These are phyloP conservation scores for Sebastes variabilis DNA, from an alignment of 2,797 vertebrate genomes.

Conservation along the genomic window DNA sequence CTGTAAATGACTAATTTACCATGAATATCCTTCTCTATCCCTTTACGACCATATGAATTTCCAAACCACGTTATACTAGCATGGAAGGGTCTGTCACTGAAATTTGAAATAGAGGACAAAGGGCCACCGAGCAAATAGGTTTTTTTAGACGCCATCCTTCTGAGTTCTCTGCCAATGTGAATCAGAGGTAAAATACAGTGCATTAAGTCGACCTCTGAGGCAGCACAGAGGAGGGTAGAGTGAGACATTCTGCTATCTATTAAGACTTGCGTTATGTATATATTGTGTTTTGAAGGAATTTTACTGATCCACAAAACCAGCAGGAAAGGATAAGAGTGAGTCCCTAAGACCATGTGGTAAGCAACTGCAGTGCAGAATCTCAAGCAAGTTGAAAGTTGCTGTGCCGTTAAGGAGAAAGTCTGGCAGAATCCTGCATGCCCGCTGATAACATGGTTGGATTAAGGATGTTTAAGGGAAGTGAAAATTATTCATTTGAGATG, in stretches of 20 bases:
- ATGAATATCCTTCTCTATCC: conserved; percentile 69
- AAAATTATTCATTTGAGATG: conserved; percentile 89
- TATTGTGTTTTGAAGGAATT: conserved; percentile 84
- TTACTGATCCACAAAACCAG: conserved; percentile 85
- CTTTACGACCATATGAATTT: conserved; percentile 60
- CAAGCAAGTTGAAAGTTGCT: conserved; percentile 81
- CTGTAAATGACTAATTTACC: conserved; percentile 72
- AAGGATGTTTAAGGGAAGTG: conserved; percentile 87
- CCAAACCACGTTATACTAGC: conserved; percentile 62
- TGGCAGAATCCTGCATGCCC: conserved; percentile 84
- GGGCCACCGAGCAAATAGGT: conserved; percentile 68
- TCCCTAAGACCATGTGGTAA: conserved; percentile 79
- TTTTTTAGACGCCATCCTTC: conserved; percentile 66
- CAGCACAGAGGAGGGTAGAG: conserved; percentile 76
- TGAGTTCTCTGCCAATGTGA: conserved; percentile 73
- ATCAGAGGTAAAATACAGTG: conserved; percentile 80
- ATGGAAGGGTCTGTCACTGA: conserved; percentile 70
- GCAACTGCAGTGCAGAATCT: conserved; percentile 78
- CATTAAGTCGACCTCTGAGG: conserved; percentile 79
- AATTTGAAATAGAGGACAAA: conserved; percentile 80
- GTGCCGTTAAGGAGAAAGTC: conserved; percentile 79
- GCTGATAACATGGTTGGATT: conserved; percentile 88
- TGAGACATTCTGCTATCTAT: conserved; percentile 83
- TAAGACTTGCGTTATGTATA: conserved; percentile 79
- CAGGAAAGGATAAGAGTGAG: conserved; percentile 79